These are phyloP conservation scores for Cossypha heuglini DNA, from an alignment of 2,797 vertebrate species.

Conservation along the genomic window DNA sequence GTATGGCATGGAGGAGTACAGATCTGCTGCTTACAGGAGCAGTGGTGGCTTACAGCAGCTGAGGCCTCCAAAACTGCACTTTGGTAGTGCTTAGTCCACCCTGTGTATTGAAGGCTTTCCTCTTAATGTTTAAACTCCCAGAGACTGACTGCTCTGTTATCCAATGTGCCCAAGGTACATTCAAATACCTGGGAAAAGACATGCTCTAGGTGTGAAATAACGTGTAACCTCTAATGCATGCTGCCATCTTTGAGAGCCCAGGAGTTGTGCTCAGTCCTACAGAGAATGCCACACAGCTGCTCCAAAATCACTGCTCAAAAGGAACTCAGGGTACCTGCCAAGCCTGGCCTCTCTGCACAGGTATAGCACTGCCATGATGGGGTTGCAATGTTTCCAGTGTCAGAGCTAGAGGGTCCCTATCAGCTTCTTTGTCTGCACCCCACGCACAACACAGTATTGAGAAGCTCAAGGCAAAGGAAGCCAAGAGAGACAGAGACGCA, in stretches of 20 bases:
- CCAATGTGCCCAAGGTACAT: neutral
- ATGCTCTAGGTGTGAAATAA: neutral
- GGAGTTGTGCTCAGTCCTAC: neutral
- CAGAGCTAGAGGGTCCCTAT: neutral
- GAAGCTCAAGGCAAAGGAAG: neutral
- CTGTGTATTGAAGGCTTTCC: neutral
- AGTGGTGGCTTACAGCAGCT: neutral
- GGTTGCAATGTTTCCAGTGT: neutral
- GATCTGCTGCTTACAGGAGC: neutral
- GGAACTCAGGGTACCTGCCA: neutral
- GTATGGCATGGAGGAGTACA: neutral
- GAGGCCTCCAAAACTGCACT: neutral
- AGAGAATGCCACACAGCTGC: neutral
- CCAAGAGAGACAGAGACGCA: neutral
- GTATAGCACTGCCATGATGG: rapidly evolving
- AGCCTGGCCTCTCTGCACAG: neutral
- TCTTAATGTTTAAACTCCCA: neutral
- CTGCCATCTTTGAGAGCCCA: neutral
- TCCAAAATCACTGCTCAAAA: neutral
- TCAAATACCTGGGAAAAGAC: neutral
- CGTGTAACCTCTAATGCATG: neutral
- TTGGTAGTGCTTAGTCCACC: neutral
- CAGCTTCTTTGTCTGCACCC: neutral
- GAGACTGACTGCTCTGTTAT: neutral
- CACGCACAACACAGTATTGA: neutral